Evolutionary conservation across 2,797 vertebrate genomes (phyloP), one percentile per base, ranked within the genome.

Genomic region (Spinibarbus caldwelli): DNA sequence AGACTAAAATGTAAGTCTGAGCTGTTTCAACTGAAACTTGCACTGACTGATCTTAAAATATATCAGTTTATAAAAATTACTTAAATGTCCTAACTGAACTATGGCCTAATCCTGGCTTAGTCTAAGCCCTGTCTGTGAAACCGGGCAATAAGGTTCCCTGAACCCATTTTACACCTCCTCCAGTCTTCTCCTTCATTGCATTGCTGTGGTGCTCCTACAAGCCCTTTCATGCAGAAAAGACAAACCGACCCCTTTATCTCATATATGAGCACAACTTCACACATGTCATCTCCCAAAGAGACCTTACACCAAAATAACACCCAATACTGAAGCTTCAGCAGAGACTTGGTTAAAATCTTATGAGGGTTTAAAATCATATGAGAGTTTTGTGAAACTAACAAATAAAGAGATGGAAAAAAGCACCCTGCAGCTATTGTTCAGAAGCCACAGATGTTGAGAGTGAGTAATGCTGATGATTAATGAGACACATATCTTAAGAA

Each of bases 381-480:
- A 29, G 57, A 52, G 10, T 83, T 83, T 83, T 76, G 31, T 76
- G 23, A 83, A 49, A 67, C 26, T 67, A 66, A 64, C 41, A 47
- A 82, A 85, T 90, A 78, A 82, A 81, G 78, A 87, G 86, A 89
- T 82, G 80, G 78, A 80, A 10, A 78, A 82, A 62, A 85, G 86
- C 38, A 73, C 73, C 80, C 66, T 84, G 75, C 77, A 7, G 41
- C n/a, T 21, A 49, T 62, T 34, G n/a, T 71, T 57, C 77, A 66
- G 38, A 23, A 77, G 41, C 59, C 78, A 57, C 75, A 62, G 66
- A 85, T 52, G 80, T 47, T 80, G 70, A 62, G 47, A 34, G 43
- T 52, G 71, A 71, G 64, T n/a, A 73, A 41, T 15, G 45, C 23
- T 49, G 45, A 68, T 64, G 68, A 83, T 80, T 76, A 82, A 66